Evolutionary conservation across 2,113 vertebrate genomes (phyloP).

Genomic region (Entelurus aequoreus): DNA sequence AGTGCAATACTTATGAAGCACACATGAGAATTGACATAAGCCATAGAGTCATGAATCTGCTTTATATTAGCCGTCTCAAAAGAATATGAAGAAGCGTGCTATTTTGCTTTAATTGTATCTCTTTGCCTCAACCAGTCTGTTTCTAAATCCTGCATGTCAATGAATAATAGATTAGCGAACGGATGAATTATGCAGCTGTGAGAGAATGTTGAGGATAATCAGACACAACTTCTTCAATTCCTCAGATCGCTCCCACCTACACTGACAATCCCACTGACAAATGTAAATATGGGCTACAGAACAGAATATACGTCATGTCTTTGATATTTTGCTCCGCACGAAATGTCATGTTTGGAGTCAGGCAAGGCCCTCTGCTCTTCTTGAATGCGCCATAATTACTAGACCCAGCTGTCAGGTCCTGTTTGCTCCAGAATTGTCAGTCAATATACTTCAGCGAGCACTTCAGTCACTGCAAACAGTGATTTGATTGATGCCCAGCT

Average conservation of each 20-base stretch:
- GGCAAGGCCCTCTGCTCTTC: conserved; percentile 19
- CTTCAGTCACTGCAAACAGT: conserved; percentile 37
- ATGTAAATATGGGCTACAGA: conserved; percentile 11
- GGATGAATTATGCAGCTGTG: conserved; percentile 42
- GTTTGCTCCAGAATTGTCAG: conserved; percentile 35
- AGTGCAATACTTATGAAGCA: too few relatives aligned
- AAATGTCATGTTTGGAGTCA: conserved; percentile 14
- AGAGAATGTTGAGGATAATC: conserved; percentile 4
- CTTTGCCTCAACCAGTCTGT: conserved; percentile 16
- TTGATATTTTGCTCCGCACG: conserved; percentile 9
- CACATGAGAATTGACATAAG: too few relatives aligned
- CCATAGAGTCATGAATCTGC: too few relatives aligned
- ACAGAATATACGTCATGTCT: conserved; percentile 13
- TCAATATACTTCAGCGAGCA: conserved; percentile 44
- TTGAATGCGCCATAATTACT: conserved; percentile 34
- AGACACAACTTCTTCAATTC: conserved; percentile 7
- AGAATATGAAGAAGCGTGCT: conserved; percentile 5
- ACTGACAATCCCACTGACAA: background rate
- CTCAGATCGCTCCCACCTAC: background rate
- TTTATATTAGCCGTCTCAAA: background rate
- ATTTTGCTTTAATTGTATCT: conserved; percentile 26
- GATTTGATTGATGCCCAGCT: conserved; percentile 30
- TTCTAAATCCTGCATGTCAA: conserved; percentile 22
- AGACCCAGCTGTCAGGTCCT: conserved; percentile 25
- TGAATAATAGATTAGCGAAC: conserved; percentile 43